phyloP scores from a whole-genome alignment of 2,888 invertebrate genomes.

The Polyploca ridens region DNA sequence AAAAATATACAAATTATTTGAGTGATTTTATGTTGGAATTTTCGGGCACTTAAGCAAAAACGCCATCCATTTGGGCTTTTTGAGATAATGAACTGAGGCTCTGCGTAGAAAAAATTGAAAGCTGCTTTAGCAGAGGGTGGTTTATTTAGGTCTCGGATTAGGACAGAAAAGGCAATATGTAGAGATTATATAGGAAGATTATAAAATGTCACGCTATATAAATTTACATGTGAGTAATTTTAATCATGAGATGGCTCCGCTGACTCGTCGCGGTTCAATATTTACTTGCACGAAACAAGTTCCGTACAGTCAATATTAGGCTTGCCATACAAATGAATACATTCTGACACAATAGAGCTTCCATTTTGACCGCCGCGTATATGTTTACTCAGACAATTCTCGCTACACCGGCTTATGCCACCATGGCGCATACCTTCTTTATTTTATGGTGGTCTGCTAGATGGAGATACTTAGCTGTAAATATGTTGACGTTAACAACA shows the following conservation, averaged over 20 bases:
- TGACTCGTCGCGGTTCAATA: conserved; percentile 53
- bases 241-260: conserved; percentile 58
- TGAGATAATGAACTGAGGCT: conserved; percentile 4
- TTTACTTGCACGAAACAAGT: conserved; percentile 77
- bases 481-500: conserved; percentile 10
- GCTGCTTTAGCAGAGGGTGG: conserved; percentile 15
- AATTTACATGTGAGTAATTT: conserved; percentile 44
- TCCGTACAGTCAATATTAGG: conserved; percentile 77
- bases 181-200: conserved; percentile 4
- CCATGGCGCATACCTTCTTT: conserved; percentile 56
- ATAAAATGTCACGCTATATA: conserved; percentile 1
- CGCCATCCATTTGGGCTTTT: conserved; percentile 8
- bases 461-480: conserved; percentile 16
- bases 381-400: conserved; percentile 79
- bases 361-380: conserved; percentile 77
- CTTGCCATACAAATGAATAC: conserved; percentile 83
- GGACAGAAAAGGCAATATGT: conserved; percentile 19
- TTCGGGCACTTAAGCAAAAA: conserved; percentile 9
- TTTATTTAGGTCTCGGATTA: conserved; percentile 28
- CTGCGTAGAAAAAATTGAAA: conserved; percentile 1
- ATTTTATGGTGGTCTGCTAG: conserved; percentile 52
- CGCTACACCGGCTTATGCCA: conserved; percentile 68
- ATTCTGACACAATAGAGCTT: conserved; percentile 79
- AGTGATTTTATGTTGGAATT: conserved; percentile 7
- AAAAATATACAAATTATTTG: conserved; percentile 7